phyloP scores from a whole-genome alignment of 2,113 vertebrate genomes.

The Tetraodon nigroviridis region DNA sequence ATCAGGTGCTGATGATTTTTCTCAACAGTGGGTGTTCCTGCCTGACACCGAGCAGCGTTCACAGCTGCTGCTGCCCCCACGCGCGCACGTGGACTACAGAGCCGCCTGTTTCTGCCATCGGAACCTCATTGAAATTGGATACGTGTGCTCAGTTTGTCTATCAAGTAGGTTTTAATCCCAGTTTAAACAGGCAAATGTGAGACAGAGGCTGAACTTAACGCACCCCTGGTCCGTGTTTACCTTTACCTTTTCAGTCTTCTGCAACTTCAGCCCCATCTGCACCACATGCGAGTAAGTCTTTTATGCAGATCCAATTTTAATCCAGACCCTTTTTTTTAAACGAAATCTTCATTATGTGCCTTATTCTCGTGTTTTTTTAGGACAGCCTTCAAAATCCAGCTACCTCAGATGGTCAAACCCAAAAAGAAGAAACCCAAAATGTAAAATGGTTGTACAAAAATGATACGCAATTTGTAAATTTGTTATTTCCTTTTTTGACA shows the following conservation, averaged over 20 bases:
- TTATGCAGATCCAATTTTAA: background rate
- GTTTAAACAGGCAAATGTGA: background rate
- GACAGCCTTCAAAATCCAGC: constrained; percentile 95
- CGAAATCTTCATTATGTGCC: background rate
- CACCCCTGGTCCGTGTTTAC: background rate
- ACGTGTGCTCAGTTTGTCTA: constrained; percentile 95
- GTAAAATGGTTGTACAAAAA: background rate
- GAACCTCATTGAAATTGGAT: constrained; percentile 97
- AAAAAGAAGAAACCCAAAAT: constrained; percentile 95
- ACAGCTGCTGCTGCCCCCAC: constrained; percentile 86
- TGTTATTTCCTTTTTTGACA: constrained; percentile 2
- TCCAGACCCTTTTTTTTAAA: background rate
- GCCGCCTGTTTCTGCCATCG: constrained; percentile 97
- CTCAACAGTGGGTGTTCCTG: constrained; percentile 90
- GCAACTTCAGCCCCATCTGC: constrained; percentile 98
- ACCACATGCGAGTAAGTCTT: constrained; percentile 96
- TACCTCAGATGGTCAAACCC: constrained; percentile 91
- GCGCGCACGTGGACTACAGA: constrained; percentile 91
- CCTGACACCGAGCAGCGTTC: constrained; percentile 90
- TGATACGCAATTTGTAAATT: background rate
- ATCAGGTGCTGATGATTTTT: constrained; percentile 21
- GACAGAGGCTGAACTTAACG: background rate
- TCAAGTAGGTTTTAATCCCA: constrained; percentile 81
- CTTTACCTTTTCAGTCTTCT: constrained; percentile 83
- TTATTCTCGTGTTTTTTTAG: constrained; percentile 65